phyloP scores from a whole-genome alignment of 2,888 invertebrate species.

The Conus canariensis region DNA sequence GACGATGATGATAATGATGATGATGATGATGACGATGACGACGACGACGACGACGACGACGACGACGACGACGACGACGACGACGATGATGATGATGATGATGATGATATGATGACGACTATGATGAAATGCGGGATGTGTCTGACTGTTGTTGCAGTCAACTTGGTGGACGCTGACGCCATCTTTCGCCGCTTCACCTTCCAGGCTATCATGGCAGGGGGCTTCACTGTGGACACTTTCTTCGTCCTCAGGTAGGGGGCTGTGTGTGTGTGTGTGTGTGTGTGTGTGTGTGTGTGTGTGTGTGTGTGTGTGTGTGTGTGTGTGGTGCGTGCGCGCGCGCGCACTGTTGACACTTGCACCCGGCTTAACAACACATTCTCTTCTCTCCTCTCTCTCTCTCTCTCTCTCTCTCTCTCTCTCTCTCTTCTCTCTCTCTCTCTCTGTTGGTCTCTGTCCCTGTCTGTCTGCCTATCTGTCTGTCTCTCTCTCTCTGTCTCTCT shows the following conservation, averaged over 20 bases:
- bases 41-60: constrained; percentile 27
- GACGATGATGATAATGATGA: constrained; percentile 39
- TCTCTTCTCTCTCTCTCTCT: not conserved
- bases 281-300: too few relatives aligned
- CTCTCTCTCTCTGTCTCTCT: not conserved
- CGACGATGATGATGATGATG: constrained; percentile 23
- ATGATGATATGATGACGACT: too few relatives aligned
- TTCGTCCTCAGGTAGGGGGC: constrained; percentile 74
- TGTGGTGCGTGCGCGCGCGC: not conserved
- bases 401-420: too few relatives aligned
- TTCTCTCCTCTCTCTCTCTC: too few relatives aligned
- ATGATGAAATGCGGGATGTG: too few relatives aligned
- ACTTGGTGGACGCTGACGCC: constrained; percentile 60
- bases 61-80: constrained; percentile 27
- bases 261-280: too few relatives aligned
- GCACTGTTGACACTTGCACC: too few relatives aligned
- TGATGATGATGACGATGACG: constrained; percentile 9
- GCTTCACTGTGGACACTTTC: constrained; percentile 76
- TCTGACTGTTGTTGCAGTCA: constrained; percentile 52
- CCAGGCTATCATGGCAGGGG: constrained; percentile 71
- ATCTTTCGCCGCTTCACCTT: constrained; percentile 65
- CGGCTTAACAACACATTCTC: too few relatives aligned
- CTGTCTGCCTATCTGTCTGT: not conserved
- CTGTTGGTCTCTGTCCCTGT: not conserved
- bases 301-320: not conserved